Percentiles rank a stretch among this genome's conserved stretches.
Evolutionary conservation across 1,140 invertebrate genomes (phyloP).

Genomic region (Heliconius nattereri): DNA sequence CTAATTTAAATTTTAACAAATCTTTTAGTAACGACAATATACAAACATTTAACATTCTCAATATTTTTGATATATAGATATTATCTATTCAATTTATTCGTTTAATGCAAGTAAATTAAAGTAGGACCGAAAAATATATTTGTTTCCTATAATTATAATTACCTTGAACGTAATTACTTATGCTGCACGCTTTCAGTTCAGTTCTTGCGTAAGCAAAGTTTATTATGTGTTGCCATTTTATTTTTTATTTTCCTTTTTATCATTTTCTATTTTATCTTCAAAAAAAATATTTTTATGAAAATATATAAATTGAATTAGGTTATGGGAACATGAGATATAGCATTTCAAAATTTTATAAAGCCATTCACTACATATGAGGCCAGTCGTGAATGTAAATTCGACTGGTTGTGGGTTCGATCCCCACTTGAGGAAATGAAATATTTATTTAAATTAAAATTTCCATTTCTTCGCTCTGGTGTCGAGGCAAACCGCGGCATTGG

Average conservation of each 20-base stretch:
- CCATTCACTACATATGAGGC: no score
- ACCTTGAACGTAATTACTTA: conserved; percentile 1
- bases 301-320: no score
- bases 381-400: no score
- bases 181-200: neutral
- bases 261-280: neutral
- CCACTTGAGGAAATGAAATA: no score
- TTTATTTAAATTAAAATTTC: no score
- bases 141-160: neutral
- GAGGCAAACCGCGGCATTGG: no score
- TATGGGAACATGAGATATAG: no score
- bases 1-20: no score
- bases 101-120: neutral
- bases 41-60: no score
- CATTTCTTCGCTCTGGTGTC: no score
- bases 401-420: no score
- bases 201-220: neutral
- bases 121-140: neutral
- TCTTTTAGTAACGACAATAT: no score
- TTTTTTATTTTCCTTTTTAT: neutral
- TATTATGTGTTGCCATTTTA: neutral
- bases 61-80: neutral
- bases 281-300: neutral
- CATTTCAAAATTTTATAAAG: neutral
- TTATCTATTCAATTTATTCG: neutral